Evolutionary conservation across 1,140 invertebrate genomes (phyloP).

Genomic region (Ectropis grisescens): DNA sequence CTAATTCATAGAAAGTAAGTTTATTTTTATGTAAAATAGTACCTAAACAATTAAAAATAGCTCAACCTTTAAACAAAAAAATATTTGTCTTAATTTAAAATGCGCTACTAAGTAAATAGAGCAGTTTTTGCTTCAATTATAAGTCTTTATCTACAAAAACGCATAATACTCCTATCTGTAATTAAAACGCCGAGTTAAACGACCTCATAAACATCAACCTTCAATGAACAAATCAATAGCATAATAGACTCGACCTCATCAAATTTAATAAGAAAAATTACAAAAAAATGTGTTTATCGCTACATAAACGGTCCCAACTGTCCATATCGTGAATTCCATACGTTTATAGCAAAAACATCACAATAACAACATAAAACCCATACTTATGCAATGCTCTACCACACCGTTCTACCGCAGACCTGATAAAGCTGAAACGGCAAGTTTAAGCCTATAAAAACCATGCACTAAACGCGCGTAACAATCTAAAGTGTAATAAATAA

Average conservation of each 20-base stretch:
- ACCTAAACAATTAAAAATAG: no score
- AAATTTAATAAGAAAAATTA: constrained; percentile 28
- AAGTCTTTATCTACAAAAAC: no score
- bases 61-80: no score
- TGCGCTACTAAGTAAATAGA: no score
- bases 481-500: constrained; percentile 59
- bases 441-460: constrained; percentile 67
- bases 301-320: constrained; percentile 54
- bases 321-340: constrained; percentile 58
- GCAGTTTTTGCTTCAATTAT: no score
- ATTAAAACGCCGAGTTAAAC: no score
- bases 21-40: no score
- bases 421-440: constrained; percentile 70
- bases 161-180: no score
- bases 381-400: constrained; percentile 68
- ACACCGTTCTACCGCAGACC: constrained; percentile 59
- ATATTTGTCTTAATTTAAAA: no score
- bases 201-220: no score
- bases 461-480: constrained; percentile 58
- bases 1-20: no score
- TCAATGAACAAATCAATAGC: no score
- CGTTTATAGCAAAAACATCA: constrained; percentile 61
- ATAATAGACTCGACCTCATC: constrained; percentile 29
- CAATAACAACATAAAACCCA: constrained; percentile 67
- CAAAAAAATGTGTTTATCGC: constrained; percentile 28